phyloP scores from a whole-genome alignment of 2,113 vertebrate species.

The Gallinago jamesoni region DNA sequence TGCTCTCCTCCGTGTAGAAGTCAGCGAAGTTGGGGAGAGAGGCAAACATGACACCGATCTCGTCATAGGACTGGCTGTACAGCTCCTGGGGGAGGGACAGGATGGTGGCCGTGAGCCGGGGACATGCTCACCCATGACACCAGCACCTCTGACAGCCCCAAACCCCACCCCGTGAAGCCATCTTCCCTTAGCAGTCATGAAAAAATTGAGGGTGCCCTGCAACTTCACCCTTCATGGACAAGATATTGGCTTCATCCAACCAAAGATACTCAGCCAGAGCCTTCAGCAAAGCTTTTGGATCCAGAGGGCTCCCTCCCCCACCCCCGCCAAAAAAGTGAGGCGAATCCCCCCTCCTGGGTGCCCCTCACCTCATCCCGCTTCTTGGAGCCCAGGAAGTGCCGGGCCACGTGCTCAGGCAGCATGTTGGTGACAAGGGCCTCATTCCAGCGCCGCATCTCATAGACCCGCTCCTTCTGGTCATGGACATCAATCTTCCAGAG shows the following conservation, averaged over 20 bases:
- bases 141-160: not conserved
- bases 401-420: slow-evolving; percentile 94
- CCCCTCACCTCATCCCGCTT: slow-evolving; percentile 89
- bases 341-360: no score
- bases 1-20: slow-evolving; percentile 97
- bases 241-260: not conserved
- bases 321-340: not conserved
- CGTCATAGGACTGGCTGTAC: slow-evolving; percentile 95
- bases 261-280: not conserved
- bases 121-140: rapidly evolving
- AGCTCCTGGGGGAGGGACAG: slow-evolving; percentile 79
- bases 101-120: rapidly evolving
- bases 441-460: slow-evolving; percentile 94
- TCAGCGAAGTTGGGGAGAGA: slow-evolving; percentile 97
- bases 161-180: not conserved
- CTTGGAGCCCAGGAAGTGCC: slow-evolving; percentile 93
- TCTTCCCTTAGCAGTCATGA: not conserved
- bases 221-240: not conserved
- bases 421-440: slow-evolving; percentile 95
- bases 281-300: not conserved
- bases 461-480: slow-evolving; percentile 91
- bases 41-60: slow-evolving; percentile 98
- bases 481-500: slow-evolving; percentile 93
- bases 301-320: not conserved
- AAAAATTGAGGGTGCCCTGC: not conserved